phyloP scores from a whole-genome alignment of 1,140 invertebrate species.

The Drosophila triauraria region DNA sequence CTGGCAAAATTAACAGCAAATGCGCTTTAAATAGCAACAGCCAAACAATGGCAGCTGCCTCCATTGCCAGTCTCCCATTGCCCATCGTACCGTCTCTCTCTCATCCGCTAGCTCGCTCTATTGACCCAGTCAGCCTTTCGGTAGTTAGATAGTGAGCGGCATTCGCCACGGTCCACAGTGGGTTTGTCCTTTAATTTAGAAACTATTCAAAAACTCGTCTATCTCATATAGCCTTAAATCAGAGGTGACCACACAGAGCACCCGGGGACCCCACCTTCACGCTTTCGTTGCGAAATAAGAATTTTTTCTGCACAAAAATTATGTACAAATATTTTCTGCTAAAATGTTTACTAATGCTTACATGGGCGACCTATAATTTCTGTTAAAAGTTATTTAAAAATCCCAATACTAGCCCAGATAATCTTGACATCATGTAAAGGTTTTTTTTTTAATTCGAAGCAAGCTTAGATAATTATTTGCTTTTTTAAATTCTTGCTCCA shows the following conservation, averaged over 20 bases:
- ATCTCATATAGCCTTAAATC: neutral
- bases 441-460: neutral
- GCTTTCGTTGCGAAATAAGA: too few species aligned
- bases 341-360: neutral
- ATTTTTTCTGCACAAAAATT: too few species aligned
- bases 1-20: slow-evolving; percentile 80
- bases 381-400: neutral
- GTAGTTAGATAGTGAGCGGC: slow-evolving; percentile 38
- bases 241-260: neutral
- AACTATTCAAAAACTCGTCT: neutral
- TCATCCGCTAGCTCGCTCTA: slow-evolving; percentile 57
- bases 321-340: neutral
- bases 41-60: slow-evolving; percentile 58
- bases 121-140: slow-evolving; percentile 65
- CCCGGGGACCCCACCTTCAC: accelerated
- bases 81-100: slow-evolving; percentile 5
- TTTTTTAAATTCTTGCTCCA: neutral
- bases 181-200: neutral
- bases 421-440: too few species aligned
- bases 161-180: slow-evolving; percentile 24
- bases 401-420: neutral
- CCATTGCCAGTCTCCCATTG: slow-evolving; percentile 21
- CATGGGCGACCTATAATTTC: too few species aligned
- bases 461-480: neutral
- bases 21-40: slow-evolving; percentile 80